Evolutionary conservation across 1,140 invertebrate genomes (phyloP), one percentile per base, ranked within the genome.

Genomic region (Pseudomyrmex sp.): DNA sequence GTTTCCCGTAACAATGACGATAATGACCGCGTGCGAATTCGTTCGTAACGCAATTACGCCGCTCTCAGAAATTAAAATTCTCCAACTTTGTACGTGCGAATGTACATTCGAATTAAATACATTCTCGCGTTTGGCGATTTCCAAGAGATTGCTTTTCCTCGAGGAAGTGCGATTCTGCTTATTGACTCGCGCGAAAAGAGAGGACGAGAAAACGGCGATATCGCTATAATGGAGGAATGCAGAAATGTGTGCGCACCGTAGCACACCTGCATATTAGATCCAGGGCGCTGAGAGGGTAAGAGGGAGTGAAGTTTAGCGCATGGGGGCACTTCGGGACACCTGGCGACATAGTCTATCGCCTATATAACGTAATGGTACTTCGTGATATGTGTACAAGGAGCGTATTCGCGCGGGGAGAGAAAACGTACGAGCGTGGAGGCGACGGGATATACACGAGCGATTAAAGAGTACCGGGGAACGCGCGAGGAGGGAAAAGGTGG

Each of bases 251-350:
- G 89, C 90, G 87, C 89, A 88, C 90, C 88, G 88, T 12, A 8
- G 82, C 89, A 90, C 89, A 90, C 89, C 89, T 90, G 89, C 89
- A 70, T 87, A 74, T 88, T 77, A 44, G 20, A 83, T n/a, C 75
- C n/a, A 56, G 72, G 26, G 56, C 82, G 88, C 63, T 88, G 52
- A 68, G 35, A 35, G 35, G 5, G 35, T 35, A 35, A 35, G 35
- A 35, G 35, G 35, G 35, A 35, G 35, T 35, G 35, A 35, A 35
- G 35, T 35, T 35, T 35, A 35, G 35, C 35, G 52, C 69, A 65
- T 44, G 80, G 76, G 74, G 87, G 84, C 62, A 82, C 72, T 85
- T 75, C 23, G 62, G 86, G 89, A 84, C 89, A 90, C 89, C 89
- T 90, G 89, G 88, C 88, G 70, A 82, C 52, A 80, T 35, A 35